These are phyloP conservation scores for Colossoma macropomum DNA, from an alignment of 2,113 vertebrate species.

Conservation along the genomic window DNA sequence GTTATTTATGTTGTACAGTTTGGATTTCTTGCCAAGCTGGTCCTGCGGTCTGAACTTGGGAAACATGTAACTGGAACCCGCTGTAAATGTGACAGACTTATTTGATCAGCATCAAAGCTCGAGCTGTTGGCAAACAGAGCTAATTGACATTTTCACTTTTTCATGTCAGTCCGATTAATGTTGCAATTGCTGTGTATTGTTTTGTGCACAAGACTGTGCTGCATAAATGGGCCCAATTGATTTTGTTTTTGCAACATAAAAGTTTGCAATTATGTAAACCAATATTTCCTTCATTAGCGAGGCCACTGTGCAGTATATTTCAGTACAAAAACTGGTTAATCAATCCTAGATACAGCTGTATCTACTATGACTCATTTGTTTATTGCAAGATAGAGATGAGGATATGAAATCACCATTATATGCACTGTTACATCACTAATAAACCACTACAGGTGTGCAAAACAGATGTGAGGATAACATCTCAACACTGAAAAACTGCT, in stretches of 20 bases:
- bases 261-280: slow-evolving; percentile 15
- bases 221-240: not conserved
- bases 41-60: slow-evolving; percentile 25
- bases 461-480: slow-evolving; percentile 10
- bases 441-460: slow-evolving; percentile 15
- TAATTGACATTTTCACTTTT: slow-evolving; percentile 34
- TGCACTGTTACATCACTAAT: not conserved
- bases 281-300: not conserved
- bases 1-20: slow-evolving; percentile 37
- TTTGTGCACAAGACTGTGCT: not conserved
- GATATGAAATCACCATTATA: slow-evolving; percentile 8
- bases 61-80: slow-evolving; percentile 29
- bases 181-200: too few species aligned
- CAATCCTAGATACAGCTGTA: not conserved
- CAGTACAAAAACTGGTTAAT: not conserved
- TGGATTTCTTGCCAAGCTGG: slow-evolving; percentile 38
- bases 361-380: slow-evolving; percentile 11
- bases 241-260: slow-evolving; percentile 8
- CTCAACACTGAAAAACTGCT: not conserved
- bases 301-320: not conserved
- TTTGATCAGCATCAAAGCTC: slow-evolving; percentile 29
- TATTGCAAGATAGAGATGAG: not conserved
- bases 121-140: slow-evolving; percentile 8
- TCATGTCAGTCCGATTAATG: not conserved
- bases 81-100: slow-evolving; percentile 22